phyloP scores from a whole-genome alignment of 2,888 invertebrate genomes.

The Mycalesis mineus region DNA sequence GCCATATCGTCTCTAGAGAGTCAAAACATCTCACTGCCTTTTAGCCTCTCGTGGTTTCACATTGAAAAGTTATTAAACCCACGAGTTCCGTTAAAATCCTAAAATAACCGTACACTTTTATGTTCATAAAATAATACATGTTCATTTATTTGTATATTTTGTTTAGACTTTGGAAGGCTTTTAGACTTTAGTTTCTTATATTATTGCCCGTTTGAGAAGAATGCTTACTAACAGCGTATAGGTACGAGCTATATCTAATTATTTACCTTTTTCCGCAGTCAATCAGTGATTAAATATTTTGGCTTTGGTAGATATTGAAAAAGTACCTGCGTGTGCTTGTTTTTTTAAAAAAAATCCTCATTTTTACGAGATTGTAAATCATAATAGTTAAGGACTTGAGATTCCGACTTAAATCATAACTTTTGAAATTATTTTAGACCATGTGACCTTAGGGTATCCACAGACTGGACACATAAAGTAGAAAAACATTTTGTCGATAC shows the following conservation, averaged over 20 bases:
- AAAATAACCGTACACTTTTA: not conserved
- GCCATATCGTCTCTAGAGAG: no score
- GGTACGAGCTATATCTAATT: no score
- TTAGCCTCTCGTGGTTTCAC: conserved; percentile 8
- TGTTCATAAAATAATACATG: not conserved
- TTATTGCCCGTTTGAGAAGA: no score
- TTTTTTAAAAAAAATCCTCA: not conserved
- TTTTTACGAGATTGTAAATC: not conserved
- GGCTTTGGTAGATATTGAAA: no score
- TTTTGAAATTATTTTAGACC: conserved; percentile 1
- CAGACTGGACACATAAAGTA: not conserved
- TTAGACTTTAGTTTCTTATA: no score
- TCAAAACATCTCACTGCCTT: not conserved
- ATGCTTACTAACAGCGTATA: no score
- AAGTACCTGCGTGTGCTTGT: no score
- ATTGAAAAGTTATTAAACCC: conserved; percentile 17
- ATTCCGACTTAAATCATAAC: not conserved
- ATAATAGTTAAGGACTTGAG: not conserved
- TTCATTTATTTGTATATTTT: not conserved
- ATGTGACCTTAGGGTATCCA: not conserved
- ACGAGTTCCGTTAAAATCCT: not conserved
- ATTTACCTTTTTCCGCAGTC: no score
- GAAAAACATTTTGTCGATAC: no score
- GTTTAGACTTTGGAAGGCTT: no score
- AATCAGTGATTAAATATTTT: no score